These are phyloP conservation scores for Hirtodrosophila alboralis DNA, from an alignment of 2,888 invertebrate genomes.

Conservation along the genomic window DNA sequence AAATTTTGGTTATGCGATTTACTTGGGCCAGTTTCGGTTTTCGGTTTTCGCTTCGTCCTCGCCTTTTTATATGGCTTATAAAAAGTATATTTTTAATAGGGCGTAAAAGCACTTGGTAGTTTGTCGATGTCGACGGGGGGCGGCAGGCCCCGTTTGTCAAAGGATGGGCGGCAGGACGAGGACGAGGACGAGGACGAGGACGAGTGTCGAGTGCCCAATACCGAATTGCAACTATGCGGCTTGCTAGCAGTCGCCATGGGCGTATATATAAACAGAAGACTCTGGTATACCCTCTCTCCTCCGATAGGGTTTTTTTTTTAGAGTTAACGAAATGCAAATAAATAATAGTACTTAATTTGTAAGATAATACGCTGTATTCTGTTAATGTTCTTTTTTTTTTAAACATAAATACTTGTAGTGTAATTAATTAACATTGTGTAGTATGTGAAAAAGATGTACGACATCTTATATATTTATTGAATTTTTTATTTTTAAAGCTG, in stretches of 20 bases:
- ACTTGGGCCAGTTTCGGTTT: constrained; percentile 45
- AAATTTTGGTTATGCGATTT: constrained; percentile 66
- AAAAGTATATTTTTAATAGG: constrained; percentile 79
- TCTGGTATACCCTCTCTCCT: too few species aligned
- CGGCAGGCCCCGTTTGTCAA: constrained; percentile 26
- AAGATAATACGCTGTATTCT: too few species aligned
- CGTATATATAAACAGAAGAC: neutral
- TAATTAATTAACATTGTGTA: too few species aligned
- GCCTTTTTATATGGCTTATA: constrained; percentile 77
- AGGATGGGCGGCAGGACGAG: constrained; percentile 4
- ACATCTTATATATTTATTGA: too few species aligned
- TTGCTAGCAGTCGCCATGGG: neutral
- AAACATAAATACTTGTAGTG: too few species aligned
- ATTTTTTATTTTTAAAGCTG: too few species aligned
- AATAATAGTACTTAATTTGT: too few species aligned
- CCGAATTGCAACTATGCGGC: constrained; percentile 15
- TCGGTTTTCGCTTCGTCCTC: constrained; percentile 26
- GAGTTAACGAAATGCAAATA: too few species aligned
- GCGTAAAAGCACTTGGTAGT: constrained; percentile 75
- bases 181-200: neutral
- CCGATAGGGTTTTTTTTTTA: too few species aligned
- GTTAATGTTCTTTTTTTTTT: too few species aligned
- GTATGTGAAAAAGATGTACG: too few species aligned
- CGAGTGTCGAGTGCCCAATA: constrained; percentile 6
- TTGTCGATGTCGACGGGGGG: too few species aligned